Conservation (phyloP, 2,113 vertebrate genomes). For the Eulemur rufifrons region DNA sequence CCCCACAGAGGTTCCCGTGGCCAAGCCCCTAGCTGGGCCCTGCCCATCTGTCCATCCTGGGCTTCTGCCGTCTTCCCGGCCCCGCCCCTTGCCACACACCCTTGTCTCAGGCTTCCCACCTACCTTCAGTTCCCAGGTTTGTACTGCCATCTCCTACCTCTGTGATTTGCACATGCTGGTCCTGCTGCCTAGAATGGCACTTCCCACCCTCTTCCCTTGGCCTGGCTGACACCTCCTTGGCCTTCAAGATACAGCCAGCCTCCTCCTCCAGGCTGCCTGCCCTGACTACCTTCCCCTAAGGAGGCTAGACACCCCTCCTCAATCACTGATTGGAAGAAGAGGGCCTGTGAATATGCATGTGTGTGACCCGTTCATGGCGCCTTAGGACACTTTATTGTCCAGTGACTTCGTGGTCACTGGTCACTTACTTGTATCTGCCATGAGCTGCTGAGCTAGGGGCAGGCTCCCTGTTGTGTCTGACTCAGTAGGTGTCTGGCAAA, state of each 20-base stretch:
- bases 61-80: neutral
- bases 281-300: neutral
- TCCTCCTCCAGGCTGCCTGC: slow-evolving; percentile 32
- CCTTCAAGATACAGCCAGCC: neutral
- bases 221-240: neutral
- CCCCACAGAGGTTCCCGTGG: neutral
- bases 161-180: accelerated
- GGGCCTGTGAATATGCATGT: neutral
- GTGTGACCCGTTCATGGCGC: neutral
- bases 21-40: no score
- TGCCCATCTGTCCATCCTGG: neutral
- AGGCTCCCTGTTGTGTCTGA: neutral
- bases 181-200: neutral
- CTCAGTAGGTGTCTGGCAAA: neutral
- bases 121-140: neutral
- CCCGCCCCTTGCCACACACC: neutral
- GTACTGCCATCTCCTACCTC: neutral
- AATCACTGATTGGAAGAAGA: no score
- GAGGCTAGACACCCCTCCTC: neutral
- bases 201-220: neutral
- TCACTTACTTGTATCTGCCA: neutral
- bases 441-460: neutral
- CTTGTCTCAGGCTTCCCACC: neutral
- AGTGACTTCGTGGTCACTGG: neutral
- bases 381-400: neutral